Conservation (phyloP, 2,888 invertebrate genomes). For the Gymnosoma rotundatum region DNA sequence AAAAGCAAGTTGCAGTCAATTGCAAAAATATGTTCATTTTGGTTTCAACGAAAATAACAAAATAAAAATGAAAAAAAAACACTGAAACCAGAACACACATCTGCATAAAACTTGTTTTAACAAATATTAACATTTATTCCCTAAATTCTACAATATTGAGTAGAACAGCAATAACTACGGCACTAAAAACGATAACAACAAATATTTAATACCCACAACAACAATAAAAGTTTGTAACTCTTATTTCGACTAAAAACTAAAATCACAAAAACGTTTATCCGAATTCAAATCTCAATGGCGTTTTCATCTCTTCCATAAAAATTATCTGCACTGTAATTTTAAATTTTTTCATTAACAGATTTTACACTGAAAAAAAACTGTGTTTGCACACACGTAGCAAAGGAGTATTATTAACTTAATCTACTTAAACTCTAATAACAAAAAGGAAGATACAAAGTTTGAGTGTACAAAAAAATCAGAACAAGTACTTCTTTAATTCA, state of each 20-base stretch:
- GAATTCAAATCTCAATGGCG: constrained; percentile 44
- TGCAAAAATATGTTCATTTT: constrained; percentile 35
- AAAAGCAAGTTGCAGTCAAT: constrained; percentile 33
- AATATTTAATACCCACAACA: constrained; percentile 53
- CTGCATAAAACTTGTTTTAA: constrained; percentile 35
- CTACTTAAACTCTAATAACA: no score
- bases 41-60: not conserved
- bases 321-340: constrained; percentile 29
- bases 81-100: constrained; percentile 1
- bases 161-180: not conserved
- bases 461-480: no score
- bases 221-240: constrained; percentile 49
- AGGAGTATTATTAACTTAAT: no score
- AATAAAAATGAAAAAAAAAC: not conserved
- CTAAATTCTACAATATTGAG: constrained; percentile 46
- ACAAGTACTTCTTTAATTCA: no score
- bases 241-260: constrained; percentile 36
- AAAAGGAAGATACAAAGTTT: no score
- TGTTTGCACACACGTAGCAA: no score
- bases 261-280: constrained; percentile 55
- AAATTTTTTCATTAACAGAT: not conserved
- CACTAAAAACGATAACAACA: constrained; percentile 23
- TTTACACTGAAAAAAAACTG: constrained; percentile 5
- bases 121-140: constrained; percentile 52
- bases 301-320: constrained; percentile 41